Base-by-base conservation (phyloP, 2,888 invertebrate genomes). In the Meliscaeva auricollis region DNA sequence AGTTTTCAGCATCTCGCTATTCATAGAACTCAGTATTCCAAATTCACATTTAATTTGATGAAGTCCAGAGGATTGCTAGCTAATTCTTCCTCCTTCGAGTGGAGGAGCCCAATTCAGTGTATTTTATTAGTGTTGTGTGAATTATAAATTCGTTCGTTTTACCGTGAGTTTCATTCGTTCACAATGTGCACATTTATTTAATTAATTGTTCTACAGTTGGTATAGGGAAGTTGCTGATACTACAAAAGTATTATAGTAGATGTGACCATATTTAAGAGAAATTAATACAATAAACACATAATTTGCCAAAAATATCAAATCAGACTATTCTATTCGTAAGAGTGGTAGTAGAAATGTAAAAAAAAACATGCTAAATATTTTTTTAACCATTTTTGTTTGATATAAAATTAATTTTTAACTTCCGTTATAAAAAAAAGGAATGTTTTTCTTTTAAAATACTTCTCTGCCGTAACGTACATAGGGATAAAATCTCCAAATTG, bases 21-120 rank as follows among this genome's bases (percentile, higher is more conserved):
- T 26, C 3, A 15, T 8, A 48, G 22, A 60, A 68, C 44, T 68
- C 41, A 60, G 38, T 62, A 69, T 52, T 74, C 15, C 74, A 68
- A 80, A 80, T 62, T 75, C 69, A 56, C 52, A 69, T 75, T 80
- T 75, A 75, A 75, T 80, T 74, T 62, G 54, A 80, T 80, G 62
- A 69, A 75, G 69, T 69, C 80, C 60, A 62, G 74, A 48, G 68
- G 54, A 80, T 69, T 74, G 44, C 44, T 69, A 56, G 62, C 69
- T 52, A 54, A 69, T 74, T 62, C 20, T 30, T 66, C n/a, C 46
- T 46, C 4, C 26, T n/a, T n/a, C 7, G 46, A 44, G 62, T 26
- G n/a, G 17, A 41, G 20, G 17, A 68, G 76, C 50, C 64, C 64
- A 56, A 48, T 78, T 64, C 56, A 44, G 32, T n/a, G n/a, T n/a